Base-by-base conservation (phyloP, 2,888 invertebrate genomes). In the Cryptus viduatorius region DNA sequence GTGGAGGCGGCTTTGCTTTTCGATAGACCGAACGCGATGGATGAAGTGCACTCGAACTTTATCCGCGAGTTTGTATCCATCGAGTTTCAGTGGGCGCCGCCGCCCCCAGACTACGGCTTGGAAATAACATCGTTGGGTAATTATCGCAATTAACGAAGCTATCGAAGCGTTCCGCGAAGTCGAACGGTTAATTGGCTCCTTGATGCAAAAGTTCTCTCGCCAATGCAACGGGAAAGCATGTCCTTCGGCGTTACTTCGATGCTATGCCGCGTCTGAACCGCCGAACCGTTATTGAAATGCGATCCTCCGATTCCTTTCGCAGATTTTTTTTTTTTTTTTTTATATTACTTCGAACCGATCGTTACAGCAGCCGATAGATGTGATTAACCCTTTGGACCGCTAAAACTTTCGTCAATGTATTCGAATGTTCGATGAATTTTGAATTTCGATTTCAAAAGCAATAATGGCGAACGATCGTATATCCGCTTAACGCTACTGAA, bases 61-160 rank as follows among this genome's bases (percentile, higher is more conserved):
- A 50, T 72, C 14, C 14, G 14, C 31, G 68, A 65, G 67, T 65
- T 69, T 79, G 67, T 73, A 56, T 67, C 44, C 44, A 73, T 19
- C 19, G 80, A 48, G 68, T 42, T 31, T 75, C 31, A 12, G 10
- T n/a, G 12, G 14, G 1, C 31, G 7, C 16, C 50, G 12, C n/a
- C n/a, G 14, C 16, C 16, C 16, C 12, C 50, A 4, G 4, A 37
- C 29, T 31, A 37, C 14, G 61, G 4, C 59, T 46, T 19, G 16
- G 31, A 48, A 75, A 69, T 68, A 68, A 81, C 61, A 69, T 75
- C 61, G 75, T 61, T 24, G 48, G 46, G 59, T 81, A 81, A 81
- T 81, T 81, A 81, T 69, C 75, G 68, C 46, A 75, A 75, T 75
- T 75, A 81, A 68, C 50, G 75, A 75, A 69, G 42, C 29, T 48